Evolutionary conservation across 2,113 vertebrate genomes (phyloP).

Genomic region (Naja naja): DNA sequence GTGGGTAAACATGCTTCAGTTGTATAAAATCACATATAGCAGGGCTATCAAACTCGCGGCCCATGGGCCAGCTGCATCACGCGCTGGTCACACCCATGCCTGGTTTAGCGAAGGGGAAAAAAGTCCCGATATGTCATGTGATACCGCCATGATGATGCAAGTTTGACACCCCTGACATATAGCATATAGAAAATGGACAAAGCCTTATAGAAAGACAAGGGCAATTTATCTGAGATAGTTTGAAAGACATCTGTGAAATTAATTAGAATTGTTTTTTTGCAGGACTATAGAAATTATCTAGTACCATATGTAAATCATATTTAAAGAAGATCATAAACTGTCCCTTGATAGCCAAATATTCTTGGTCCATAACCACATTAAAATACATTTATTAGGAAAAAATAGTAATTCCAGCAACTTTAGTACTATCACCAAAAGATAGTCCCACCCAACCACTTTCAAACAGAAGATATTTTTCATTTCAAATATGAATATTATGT

Average conservation of each 20-base stretch:
- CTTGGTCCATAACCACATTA: not conserved
- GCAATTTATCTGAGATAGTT: not conserved
- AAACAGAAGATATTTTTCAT: not conserved
- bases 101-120: too few relatives aligned
- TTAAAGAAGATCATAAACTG: not conserved
- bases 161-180: not conserved
- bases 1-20: not conserved
- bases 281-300: not conserved
- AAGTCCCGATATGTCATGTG: too few relatives aligned
- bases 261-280: not conserved
- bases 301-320: not conserved
- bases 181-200: not conserved
- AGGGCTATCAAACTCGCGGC: too few relatives aligned
- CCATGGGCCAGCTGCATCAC: too few relatives aligned
- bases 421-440: not conserved
- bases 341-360: not conserved
- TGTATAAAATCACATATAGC: not conserved
- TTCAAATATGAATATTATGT: not conserved
- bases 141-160: too few relatives aligned
- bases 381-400: not conserved
- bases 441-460: not conserved
- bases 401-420: not conserved
- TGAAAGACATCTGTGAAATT: not conserved
- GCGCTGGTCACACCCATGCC: too few relatives aligned
- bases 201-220: not conserved